phyloP scores from a whole-genome alignment of 37 sponge, comb jelly and placozoan genomes.

The Petrosia ficiformis region DNA sequence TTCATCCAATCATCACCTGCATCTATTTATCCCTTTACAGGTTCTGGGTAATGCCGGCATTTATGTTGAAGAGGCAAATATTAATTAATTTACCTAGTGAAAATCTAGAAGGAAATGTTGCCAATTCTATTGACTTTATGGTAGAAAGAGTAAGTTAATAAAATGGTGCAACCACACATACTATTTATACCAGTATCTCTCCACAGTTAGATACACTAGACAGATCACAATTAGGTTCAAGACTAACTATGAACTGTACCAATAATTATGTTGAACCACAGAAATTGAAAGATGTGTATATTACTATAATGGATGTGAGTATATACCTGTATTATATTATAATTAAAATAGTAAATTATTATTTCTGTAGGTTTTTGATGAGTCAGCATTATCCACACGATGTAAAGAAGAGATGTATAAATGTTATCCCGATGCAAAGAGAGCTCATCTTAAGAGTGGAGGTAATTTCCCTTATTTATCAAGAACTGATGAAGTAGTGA shows the following conservation, averaged over 20 bases:
- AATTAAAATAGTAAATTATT: not conserved
- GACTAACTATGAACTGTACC: constrained; percentile 85
- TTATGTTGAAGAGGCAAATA: constrained; percentile 81
- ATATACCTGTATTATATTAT: not conserved
- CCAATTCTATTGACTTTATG: constrained; percentile 97
- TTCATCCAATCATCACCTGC: too few relatives aligned
- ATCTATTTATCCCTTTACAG: too few relatives aligned
- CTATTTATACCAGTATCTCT: not conserved
- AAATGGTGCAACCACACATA: not conserved
- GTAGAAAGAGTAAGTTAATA: constrained; percentile 82
- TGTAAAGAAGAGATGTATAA: constrained; percentile 97
- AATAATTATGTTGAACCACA: constrained; percentile 89
- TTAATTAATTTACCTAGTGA: constrained; percentile 77
- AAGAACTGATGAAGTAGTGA: constrained; percentile 83
- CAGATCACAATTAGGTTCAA: constrained; percentile 75
- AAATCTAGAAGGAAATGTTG: constrained; percentile 70
- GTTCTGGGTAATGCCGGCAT: constrained; percentile 86
- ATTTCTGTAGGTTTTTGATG: constrained; percentile 83
- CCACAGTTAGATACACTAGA: constrained; percentile 82
- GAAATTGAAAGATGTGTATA: constrained; percentile 70
- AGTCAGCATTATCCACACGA: constrained; percentile 72
- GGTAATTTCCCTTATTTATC: constrained; percentile 97
- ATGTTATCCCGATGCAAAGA: constrained; percentile 92
- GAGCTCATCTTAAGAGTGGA: constrained; percentile 94
- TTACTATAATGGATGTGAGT: constrained; percentile 97